A percentile compares a stretch with the other conserved stretches of the same genome.
Conservation (phyloP, 2,113 vertebrate genomes). For the Callithrix jacchus region DNA sequence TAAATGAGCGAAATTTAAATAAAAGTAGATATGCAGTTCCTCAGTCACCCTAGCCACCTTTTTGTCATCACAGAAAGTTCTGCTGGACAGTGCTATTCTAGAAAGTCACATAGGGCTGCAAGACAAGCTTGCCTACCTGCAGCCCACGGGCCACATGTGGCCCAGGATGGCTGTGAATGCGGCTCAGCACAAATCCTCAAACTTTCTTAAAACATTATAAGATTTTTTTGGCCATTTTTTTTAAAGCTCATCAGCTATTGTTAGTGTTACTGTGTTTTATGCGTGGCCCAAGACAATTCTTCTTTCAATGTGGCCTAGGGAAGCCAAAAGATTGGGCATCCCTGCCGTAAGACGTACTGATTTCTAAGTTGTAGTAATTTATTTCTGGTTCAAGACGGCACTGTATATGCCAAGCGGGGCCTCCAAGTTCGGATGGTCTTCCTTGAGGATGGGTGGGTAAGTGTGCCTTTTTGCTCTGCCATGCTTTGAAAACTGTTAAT, state of each 20-base stretch:
- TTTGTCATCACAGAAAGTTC: not conserved
- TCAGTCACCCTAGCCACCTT: not conserved
- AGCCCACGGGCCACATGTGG: no score
- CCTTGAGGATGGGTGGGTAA: no score
- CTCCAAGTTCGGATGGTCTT: not conserved
- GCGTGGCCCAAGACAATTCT: no score
- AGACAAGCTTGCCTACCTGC: not conserved
- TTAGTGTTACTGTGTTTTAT: no score
- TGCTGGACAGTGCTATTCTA: not conserved
- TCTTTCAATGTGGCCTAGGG: no score
- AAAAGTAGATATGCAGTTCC: not conserved
- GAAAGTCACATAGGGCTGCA: not conserved
- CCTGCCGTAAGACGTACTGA: not conserved
- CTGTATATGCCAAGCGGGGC: not conserved
- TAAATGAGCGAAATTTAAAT: not conserved
- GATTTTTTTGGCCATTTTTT: no score
- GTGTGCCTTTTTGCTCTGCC: not conserved
- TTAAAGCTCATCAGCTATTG: no score
- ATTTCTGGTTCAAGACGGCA: not conserved
- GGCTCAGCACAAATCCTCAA: no score
- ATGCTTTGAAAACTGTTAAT: not conserved
- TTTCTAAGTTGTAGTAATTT: not conserved
- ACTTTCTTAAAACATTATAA: no score
- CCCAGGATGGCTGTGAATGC: no score
- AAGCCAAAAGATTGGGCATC: no score